Evolutionary conservation across 2,888 invertebrate genomes (phyloP), one percentile per base, ranked within the genome.

Genomic region (Philhelius pedissequus): DNA sequence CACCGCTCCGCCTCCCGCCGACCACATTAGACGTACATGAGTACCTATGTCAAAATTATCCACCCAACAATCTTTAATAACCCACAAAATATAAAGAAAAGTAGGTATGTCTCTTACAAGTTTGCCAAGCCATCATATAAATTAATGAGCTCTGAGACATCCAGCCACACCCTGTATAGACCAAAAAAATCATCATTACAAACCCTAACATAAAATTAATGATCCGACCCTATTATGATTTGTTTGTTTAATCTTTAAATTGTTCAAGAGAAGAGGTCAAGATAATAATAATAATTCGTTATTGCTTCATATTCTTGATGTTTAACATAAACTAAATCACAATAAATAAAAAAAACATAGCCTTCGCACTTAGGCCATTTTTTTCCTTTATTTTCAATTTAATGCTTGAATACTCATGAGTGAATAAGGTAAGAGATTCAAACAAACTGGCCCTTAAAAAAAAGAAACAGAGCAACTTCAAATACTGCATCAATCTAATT

Each of bases 381-480:
- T 32, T 54, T 11, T 45, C 32, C 45, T 18, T 18, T 20, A n/a
- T 11, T n/a, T 70, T 45, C 78, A 83, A 79, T 79, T 83, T 79
- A 66, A 74, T 70, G 78, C 40, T 75, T 83, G 58, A 78, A 58
- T 79, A 60, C 78, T 74, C 74, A 69, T 78, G 74, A 69, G 69
- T 78, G 69, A 78, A 74, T 32, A 27, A 68, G 60, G 4, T 30
- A 18, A 52, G 30, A 38, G 54, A 2, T 3, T 4, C 7, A 18
- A 50, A 40, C 70, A 50, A 64, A 45, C 15, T 40, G 30, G 32
- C 50, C 64, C 64, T 58, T 70, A 13, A 40, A 13, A 66, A 38
- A 43, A 60, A 20, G 0, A 43, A n/a, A 35, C 8, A 45, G 5
- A 45, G 56, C 43, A 22, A 20, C n/a, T 27, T 32, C 9, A 5